These are phyloP conservation scores for Orchesella cincta DNA, from an alignment of 1,140 invertebrate species.

Conservation along the genomic window DNA sequence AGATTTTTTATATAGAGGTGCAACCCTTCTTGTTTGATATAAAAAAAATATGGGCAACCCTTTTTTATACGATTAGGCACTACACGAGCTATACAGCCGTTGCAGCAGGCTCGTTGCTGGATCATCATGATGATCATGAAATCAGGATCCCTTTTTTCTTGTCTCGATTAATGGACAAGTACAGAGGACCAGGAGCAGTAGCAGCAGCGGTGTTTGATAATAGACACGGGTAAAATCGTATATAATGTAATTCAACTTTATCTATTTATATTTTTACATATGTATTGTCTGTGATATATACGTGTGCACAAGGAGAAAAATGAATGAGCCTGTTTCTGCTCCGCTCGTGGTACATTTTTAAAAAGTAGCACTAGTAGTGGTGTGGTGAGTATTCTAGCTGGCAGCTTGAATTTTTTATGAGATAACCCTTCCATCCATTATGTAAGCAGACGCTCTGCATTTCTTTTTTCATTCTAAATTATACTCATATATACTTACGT, in stretches of 20 bases:
- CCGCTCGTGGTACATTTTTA: too few species aligned
- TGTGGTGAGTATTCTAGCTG: not conserved
- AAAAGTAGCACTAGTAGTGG: not conserved
- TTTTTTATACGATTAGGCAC: not conserved
- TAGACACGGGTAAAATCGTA: not conserved
- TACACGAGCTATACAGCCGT: not conserved
- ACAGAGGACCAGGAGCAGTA: not conserved
- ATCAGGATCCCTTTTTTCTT: not conserved
- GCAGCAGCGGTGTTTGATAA: not conserved
- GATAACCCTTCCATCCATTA: not conserved
- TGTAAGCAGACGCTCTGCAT: not conserved
- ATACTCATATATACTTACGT: not conserved
- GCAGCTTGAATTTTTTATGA: constrained; percentile 3
- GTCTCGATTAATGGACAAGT: not conserved
- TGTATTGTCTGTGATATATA: too few species aligned
- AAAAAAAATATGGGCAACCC: not conserved
- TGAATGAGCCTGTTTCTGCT: too few species aligned
- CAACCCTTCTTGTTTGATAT: constrained; percentile 22
- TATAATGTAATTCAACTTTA: not conserved
- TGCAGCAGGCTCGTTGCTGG: not conserved
- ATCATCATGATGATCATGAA: not conserved
- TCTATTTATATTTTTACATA: constrained; percentile 3
- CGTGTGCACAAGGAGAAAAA: too few species aligned
- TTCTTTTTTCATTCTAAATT: constrained; percentile 1
- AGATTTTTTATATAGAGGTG: not conserved